Evolutionary conservation across 2,888 invertebrate genomes (phyloP), one percentile per base, ranked within the genome.

Genomic region (Amaurobius ferox): DNA sequence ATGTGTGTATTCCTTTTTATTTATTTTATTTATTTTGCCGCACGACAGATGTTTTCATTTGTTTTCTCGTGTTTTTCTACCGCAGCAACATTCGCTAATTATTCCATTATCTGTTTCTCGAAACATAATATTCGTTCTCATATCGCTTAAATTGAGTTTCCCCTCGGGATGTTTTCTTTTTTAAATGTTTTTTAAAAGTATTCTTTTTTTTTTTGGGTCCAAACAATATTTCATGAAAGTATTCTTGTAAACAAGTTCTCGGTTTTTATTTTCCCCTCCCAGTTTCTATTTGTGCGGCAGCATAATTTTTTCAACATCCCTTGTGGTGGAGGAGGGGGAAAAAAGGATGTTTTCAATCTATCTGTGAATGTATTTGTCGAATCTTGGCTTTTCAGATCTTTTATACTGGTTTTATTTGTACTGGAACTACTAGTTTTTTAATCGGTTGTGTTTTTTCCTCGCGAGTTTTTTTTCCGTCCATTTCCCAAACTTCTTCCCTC

Each of bases 321-420:
- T 66, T 67, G 80, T 73, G 80, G 73, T 73, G 55, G 35, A 23
- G 44, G 55, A 67, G 35, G 55, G 44, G 55, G 55, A 35, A 68
- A 74, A 81, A 81, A 74, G 81, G 28, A 70, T 68, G 66, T 81
- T 79, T 81, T 81, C 81, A 74, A 74, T 81, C 55, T 76, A 61
- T 40, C 74, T 74, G 48, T 76, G 74, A 74, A 76, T 66, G 66
- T 66, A 66, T 66, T 66, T 66, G 66, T 32, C 23, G 32, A 48
- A 11, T 68, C 68, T 68, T 68, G 68, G 68, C 68, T 68, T 68
- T 68, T 68, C 40, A 62, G 39, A 48, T 74, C 74, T 80, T 80
- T 80, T 80, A 73, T 80, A 61, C 48, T 26, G 40, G 29, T 16
- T 30, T 61, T 80, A 74, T 80, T 80, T 80, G 73, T 74, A 74